A percentile compares a stretch with the other conserved stretches of the same genome.
These are phyloP conservation scores for Silurus aristotelis DNA, from an alignment of 2,797 vertebrate species.

Conservation along the genomic window DNA sequence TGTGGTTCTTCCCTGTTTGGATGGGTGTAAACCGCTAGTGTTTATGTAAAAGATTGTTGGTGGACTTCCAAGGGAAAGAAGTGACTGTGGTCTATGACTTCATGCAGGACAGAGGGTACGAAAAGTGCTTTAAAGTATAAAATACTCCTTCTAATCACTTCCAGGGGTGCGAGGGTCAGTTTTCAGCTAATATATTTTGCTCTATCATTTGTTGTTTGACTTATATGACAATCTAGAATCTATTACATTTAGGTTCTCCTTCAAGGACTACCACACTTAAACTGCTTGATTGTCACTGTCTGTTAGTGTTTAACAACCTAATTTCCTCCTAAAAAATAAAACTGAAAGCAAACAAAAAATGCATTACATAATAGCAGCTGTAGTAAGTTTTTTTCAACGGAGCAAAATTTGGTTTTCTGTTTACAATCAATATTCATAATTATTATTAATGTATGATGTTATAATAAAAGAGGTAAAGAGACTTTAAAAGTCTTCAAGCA, in stretches of 20 bases:
- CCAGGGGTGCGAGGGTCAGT: neutral
- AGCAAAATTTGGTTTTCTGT: neutral
- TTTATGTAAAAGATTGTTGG: constrained; percentile 17
- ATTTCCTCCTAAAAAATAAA: neutral
- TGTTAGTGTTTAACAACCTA: neutral
- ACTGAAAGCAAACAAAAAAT: neutral
- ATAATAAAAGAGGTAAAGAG: neutral
- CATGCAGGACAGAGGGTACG: neutral
- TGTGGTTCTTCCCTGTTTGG: constrained; percentile 24
- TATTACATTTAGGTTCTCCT: neutral
- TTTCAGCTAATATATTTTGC: neutral
- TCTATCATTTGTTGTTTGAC: neutral
- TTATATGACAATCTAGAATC: neutral
- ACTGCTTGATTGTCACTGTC: neutral
- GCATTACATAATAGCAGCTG: neutral
- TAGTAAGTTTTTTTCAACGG: neutral
- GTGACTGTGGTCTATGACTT: neutral
- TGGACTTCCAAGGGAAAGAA: constrained; percentile 21
- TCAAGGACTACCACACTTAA: neutral
- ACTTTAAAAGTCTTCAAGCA: neutral
- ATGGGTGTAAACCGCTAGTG: constrained; percentile 31
- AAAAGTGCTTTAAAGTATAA: neutral
- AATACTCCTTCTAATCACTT: neutral
- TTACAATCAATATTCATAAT: neutral
- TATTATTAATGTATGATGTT: no score